These are phyloP conservation scores for Geotrypetes seraphini DNA, from an alignment of 2,797 vertebrate species.

Conservation along the genomic window DNA sequence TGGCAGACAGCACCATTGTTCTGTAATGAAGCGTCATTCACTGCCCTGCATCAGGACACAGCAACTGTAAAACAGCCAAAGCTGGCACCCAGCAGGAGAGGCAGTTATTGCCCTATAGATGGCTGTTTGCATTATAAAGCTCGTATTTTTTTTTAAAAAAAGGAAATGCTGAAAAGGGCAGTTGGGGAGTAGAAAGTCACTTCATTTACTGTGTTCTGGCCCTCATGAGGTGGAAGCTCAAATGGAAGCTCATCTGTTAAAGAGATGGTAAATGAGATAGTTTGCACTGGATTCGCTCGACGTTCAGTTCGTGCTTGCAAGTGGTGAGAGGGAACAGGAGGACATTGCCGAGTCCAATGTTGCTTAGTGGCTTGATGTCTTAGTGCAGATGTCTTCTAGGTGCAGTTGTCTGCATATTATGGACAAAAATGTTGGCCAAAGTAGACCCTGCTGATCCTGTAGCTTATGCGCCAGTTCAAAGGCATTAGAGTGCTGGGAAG, in stretches of 20 bases:
- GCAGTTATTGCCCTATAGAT: slow-evolving; percentile 46
- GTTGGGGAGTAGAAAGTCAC: slow-evolving; percentile 28
- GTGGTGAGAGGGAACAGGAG: slow-evolving; percentile 13
- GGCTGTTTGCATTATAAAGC: slow-evolving; percentile 42
- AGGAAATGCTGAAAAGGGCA: slow-evolving; percentile 17
- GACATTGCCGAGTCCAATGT: slow-evolving; percentile 5
- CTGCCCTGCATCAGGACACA: slow-evolving; percentile 58
- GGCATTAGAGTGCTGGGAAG: slow-evolving; percentile 44
- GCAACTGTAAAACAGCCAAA: slow-evolving; percentile 44
- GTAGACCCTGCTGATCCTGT: slow-evolving; percentile 20
- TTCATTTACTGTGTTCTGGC: slow-evolving; percentile 11
- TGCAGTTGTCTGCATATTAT: fast-evolving
- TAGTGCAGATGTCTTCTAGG: too few species aligned
- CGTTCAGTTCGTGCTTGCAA: slow-evolving; percentile 22
- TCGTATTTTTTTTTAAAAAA: slow-evolving; percentile 22
- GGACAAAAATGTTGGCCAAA: slow-evolving; percentile 31
- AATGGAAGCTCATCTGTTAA: slow-evolving; percentile 16
- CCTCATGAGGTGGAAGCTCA: slow-evolving; percentile 15
- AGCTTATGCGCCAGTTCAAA: slow-evolving; percentile 28
- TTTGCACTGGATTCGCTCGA: slow-evolving; percentile 20
- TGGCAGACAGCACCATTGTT: slow-evolving; percentile 71
- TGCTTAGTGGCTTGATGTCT: too few species aligned
- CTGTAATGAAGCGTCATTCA: slow-evolving; percentile 65
- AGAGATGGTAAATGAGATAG: slow-evolving; percentile 18
- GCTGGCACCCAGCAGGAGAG: slow-evolving; percentile 46